These are phyloP conservation scores for Drosophila gunungcola DNA, from an alignment of 1,140 invertebrate genomes.

Conservation along the genomic window DNA sequence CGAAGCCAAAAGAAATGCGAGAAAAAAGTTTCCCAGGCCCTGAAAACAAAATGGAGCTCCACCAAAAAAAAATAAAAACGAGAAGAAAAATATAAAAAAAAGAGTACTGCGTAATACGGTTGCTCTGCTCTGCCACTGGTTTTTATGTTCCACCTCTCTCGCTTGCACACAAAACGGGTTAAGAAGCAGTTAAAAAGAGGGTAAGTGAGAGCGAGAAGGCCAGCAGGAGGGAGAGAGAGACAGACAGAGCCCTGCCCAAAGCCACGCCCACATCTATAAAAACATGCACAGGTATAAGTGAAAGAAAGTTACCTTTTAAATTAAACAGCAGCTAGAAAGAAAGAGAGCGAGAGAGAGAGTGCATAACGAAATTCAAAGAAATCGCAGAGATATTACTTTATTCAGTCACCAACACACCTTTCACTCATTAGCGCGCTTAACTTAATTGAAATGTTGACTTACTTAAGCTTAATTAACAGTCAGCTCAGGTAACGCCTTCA, in stretches of 20 bases:
- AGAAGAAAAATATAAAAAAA: conserved; percentile 3
- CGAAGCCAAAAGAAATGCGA: conserved; percentile 46
- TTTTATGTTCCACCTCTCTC: conserved; percentile 43
- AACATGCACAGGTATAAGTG: conserved; percentile 23
- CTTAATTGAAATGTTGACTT: conserved; percentile 65
- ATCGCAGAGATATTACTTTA: neutral
- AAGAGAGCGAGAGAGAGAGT: conserved; percentile 5
- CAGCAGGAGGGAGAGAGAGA: conserved; percentile 35
- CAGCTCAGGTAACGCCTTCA: conserved; percentile 64
- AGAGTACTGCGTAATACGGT: conserved; percentile 58
- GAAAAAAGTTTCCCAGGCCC: conserved; percentile 45
- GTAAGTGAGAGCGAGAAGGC: conserved; percentile 38
- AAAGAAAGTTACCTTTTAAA: conserved; percentile 65
- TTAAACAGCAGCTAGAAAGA: conserved; percentile 44
- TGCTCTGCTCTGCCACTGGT: conserved; percentile 74
- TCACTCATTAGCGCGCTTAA: conserved; percentile 22
- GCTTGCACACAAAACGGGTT: conserved; percentile 61
- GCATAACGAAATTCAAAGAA: neutral
- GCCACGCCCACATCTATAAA: conserved; percentile 65
- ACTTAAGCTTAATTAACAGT: conserved; percentile 73
- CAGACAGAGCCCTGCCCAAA: conserved; percentile 68
- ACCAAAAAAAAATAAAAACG: conserved; percentile 5
- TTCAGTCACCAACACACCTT: conserved; percentile 2
- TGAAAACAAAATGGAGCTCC: conserved; percentile 56
- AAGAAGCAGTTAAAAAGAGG: conserved; percentile 35